Percentiles rank a stretch among this genome's conserved stretches.
Conservation (phyloP, 1,140 invertebrate genomes). For the Trichonephila clavata region DNA sequence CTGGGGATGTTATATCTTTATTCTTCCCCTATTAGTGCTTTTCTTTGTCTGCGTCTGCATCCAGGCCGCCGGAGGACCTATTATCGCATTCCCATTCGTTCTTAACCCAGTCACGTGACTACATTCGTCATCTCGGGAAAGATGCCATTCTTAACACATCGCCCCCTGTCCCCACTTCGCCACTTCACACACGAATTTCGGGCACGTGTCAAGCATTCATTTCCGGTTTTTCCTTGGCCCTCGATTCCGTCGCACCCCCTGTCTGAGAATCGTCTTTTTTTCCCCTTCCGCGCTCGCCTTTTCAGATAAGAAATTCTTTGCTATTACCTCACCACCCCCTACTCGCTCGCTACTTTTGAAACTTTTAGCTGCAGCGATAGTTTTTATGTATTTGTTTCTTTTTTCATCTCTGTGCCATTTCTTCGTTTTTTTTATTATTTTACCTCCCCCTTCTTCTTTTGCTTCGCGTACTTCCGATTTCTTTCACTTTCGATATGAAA, state of each 20-base stretch:
- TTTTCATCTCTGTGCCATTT: constrained; percentile 21
- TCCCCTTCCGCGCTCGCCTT: background rate
- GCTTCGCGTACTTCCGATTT: constrained; percentile 59
- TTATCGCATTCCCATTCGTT: constrained; percentile 65
- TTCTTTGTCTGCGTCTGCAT: background rate
- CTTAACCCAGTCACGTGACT: constrained; percentile 65
- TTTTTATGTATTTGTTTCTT: constrained; percentile 47
- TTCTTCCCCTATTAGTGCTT: constrained; percentile 32
- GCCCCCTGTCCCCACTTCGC: background rate
- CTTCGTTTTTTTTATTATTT: background rate
- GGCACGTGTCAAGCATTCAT: constrained; percentile 76
- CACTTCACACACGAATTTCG: constrained; percentile 41
- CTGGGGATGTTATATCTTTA: constrained; percentile 16
- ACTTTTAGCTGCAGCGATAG: constrained; percentile 54
- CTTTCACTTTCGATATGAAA: constrained; percentile 64
- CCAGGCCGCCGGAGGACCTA: constrained; percentile 37
- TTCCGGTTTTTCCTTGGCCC: constrained; percentile 65
- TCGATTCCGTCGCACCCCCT: constrained; percentile 23
- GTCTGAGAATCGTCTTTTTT: background rate
- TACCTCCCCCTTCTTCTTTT: background rate
- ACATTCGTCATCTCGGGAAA: constrained; percentile 68
- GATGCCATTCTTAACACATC: constrained; percentile 46
- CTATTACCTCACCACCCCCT: constrained; percentile 23
- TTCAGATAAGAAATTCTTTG: constrained; percentile 69
- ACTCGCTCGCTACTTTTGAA: constrained; percentile 45